Evolutionary conservation across 1,140 invertebrate species (phyloP).

Genomic region (Polypedilum pembai): DNA sequence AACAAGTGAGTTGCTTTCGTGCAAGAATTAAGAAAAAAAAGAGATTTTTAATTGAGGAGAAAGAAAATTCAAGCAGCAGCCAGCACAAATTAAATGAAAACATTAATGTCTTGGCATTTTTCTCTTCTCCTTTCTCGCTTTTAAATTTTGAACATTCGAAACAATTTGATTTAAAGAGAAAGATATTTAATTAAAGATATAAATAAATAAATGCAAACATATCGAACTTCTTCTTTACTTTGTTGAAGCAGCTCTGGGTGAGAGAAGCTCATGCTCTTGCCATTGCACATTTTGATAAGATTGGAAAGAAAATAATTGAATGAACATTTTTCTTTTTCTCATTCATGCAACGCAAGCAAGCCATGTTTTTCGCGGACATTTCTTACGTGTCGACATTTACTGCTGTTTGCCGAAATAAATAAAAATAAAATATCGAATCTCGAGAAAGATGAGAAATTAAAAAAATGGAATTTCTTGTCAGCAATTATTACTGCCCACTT

Average conservation of each 20-base stretch:
- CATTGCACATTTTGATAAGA: not conserved
- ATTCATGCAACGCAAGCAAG: not conserved
- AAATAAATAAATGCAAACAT: slow-evolving; percentile 3
- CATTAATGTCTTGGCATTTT: slow-evolving; percentile 26
- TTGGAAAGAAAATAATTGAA: not conserved
- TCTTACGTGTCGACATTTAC: not conserved
- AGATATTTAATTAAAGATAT: slow-evolving; percentile 29
- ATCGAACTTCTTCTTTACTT: not conserved
- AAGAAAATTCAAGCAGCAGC: slow-evolving; percentile 23
- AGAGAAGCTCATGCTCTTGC: not conserved
- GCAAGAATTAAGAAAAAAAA: not conserved
- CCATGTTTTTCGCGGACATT: not conserved
- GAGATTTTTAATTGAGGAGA: slow-evolving; percentile 20
- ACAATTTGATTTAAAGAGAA: slow-evolving; percentile 22
- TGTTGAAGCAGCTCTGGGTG: not conserved
- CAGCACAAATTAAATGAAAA: slow-evolving; percentile 25
- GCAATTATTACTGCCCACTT: slow-evolving; percentile 16
- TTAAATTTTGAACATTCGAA: not conserved
- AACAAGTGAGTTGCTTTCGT: not conserved
- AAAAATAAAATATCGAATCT: not conserved
- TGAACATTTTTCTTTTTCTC: slow-evolving; percentile 1
- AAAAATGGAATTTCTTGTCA: slow-evolving; percentile 12
- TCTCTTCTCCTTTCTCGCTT: not conserved
- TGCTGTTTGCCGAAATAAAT: not conserved
- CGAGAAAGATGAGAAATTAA: not conserved